phyloP scores from a whole-genome alignment of 2,888 invertebrate genomes.

The Drosophila monieri region DNA sequence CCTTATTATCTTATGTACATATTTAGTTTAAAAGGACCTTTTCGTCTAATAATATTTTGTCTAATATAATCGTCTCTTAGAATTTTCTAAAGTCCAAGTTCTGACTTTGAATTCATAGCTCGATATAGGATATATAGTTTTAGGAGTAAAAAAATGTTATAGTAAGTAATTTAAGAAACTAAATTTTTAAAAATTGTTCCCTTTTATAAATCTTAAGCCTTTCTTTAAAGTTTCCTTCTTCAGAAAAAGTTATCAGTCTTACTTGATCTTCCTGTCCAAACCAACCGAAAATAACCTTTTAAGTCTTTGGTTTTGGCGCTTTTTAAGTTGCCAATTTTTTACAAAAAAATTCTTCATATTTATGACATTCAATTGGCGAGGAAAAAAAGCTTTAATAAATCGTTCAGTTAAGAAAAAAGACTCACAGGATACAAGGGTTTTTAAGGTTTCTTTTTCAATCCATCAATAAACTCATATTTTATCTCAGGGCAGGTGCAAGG shows the following conservation, averaged over 20 bases:
- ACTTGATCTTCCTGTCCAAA: slow-evolving; percentile 28
- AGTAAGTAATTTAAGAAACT: too few relatives aligned
- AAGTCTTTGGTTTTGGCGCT: slow-evolving; percentile 30
- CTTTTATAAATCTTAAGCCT: too few relatives aligned
- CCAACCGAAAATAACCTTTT: slow-evolving; percentile 14
- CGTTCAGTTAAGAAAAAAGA: slow-evolving; percentile 20
- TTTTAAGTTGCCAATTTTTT: slow-evolving; percentile 4
- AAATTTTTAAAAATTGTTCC: too few relatives aligned
- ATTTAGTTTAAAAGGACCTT: too few relatives aligned
- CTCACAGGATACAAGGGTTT: slow-evolving; percentile 8
- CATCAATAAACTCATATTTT: slow-evolving; percentile 1
- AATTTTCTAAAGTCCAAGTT: too few relatives aligned
- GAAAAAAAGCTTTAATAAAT: slow-evolving; percentile 30
- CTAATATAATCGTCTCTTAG: too few relatives aligned
- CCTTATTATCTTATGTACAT: too few relatives aligned
- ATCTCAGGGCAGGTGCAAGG: slow-evolving; percentile 2
- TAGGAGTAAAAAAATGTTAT: too few relatives aligned
- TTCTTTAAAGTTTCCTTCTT: background rate
- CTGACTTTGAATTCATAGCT: too few relatives aligned
- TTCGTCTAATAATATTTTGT: too few relatives aligned
- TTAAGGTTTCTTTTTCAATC: background rate
- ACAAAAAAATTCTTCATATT: slow-evolving; percentile 20
- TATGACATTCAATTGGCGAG: slow-evolving; percentile 32
- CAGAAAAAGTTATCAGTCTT: slow-evolving; percentile 19
- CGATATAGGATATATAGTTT: too few relatives aligned